Percentiles rank a stretch among this genome's conserved stretches.
Evolutionary conservation across 2,888 invertebrate species (phyloP).

Genomic region (Hetaerina titia): DNA sequence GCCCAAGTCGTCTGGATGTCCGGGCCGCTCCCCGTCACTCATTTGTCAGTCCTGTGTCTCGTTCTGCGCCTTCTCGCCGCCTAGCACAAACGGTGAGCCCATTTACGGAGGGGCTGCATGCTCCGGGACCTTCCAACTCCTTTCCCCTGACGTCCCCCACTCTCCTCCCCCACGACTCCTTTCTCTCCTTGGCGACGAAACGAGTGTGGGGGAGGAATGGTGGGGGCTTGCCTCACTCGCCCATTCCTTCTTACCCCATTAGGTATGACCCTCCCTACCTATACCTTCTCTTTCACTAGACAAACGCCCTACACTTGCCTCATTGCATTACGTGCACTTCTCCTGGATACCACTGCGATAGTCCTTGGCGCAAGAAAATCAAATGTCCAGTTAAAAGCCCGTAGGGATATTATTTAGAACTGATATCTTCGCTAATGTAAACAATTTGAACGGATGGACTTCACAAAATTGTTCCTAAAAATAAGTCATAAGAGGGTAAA

Average conservation of each 20-base stretch:
- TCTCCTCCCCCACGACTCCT: not conserved
- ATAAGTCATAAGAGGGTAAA: no score
- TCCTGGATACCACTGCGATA: no score
- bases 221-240: conserved; percentile 15
- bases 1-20: conserved; percentile 11
- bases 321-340: no score
- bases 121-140: not conserved
- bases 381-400: no score
- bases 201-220: not conserved
- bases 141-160: not conserved
- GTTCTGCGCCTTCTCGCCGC: conserved; percentile 40
- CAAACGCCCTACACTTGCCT: no score
- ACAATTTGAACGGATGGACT: no score
- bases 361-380: no score
- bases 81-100: not conserved
- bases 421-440: no score
- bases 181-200: not conserved
- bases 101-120: conserved; percentile 43
- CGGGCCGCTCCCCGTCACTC: conserved; percentile 12
- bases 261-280: not conserved
- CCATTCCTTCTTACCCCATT: conserved; percentile 40
- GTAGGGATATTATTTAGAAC: no score
- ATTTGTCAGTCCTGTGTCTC: conserved; percentile 30
- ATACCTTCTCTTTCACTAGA: not conserved
- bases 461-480: no score